A percentile compares a stretch with the other conserved stretches of the same genome.
Evolutionary conservation across 2,888 invertebrate species (phyloP).

Genomic region (Drosophila testacea): DNA sequence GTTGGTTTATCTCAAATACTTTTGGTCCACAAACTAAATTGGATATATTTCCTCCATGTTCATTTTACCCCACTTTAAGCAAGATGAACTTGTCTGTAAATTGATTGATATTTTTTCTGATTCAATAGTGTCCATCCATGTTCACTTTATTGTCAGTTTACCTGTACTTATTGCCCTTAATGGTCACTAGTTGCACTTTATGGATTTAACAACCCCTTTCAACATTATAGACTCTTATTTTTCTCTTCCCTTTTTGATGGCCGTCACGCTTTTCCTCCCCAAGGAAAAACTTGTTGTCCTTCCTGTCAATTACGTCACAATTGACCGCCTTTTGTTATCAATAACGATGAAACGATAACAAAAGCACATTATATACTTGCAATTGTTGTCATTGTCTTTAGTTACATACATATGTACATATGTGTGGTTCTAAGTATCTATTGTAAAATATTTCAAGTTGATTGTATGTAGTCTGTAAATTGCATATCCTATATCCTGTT

Average conservation of each 20-base stretch:
- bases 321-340: slow-evolving; percentile 29
- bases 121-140: too few relatives aligned
- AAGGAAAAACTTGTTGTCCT: slow-evolving; percentile 20
- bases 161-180: neutral
- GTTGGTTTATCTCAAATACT: too few relatives aligned
- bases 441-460: neutral
- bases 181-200: neutral
- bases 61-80: too few relatives aligned
- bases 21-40: too few relatives aligned
- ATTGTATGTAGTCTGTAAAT: slow-evolving; percentile 23
- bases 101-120: too few relatives aligned
- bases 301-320: slow-evolving; percentile 26
- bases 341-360: slow-evolving; percentile 6
- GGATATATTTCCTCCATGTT: too few relatives aligned
- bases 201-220: neutral
- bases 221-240: neutral
- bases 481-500: slow-evolving; percentile 42
- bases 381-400: slow-evolving; percentile 6
- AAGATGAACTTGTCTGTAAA: too few relatives aligned
- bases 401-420: neutral
- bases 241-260: neutral
- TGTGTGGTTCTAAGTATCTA: too few relatives aligned
- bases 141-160: neutral
- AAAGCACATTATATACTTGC: slow-evolving; percentile 23
- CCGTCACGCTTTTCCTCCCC: neutral